phyloP scores from a whole-genome alignment of 92 coral and sea anemone genomes.

The Scolanthus callimorphus region DNA sequence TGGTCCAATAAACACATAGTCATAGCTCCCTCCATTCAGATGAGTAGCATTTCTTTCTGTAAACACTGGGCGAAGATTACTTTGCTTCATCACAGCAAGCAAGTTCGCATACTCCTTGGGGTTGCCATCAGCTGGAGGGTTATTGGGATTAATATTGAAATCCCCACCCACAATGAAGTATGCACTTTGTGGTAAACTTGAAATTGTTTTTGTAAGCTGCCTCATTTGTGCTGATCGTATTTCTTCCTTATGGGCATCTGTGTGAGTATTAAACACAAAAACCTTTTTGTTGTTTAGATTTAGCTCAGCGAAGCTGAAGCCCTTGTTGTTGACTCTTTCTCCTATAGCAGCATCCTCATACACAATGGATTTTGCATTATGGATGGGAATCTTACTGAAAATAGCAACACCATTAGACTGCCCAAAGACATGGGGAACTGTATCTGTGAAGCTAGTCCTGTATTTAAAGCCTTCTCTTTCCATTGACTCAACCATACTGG shows the following conservation, averaged over 20 bases:
- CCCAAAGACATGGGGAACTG: slow-evolving; percentile 51
- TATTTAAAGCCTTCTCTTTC: slow-evolving; percentile 48
- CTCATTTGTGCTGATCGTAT: slow-evolving; percentile 41
- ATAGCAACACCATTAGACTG: slow-evolving; percentile 61
- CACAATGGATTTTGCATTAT: slow-evolving; percentile 18
- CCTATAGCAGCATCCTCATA: slow-evolving; percentile 20
- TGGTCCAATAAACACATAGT: slow-evolving; percentile 50
- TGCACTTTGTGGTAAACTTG: slow-evolving; percentile 17
- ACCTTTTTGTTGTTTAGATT: slow-evolving; percentile 10
- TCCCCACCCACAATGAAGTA: slow-evolving; percentile 69
- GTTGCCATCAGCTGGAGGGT: slow-evolving; percentile 33
- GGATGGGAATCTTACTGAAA: slow-evolving; percentile 62
- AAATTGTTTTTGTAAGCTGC: slow-evolving; percentile 25
- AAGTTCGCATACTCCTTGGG: slow-evolving; percentile 29
- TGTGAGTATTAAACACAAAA: slow-evolving; percentile 53
- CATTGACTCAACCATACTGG: slow-evolving; percentile 46
- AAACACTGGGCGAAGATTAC: slow-evolving; percentile 35
- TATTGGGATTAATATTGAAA: slow-evolving; percentile 54
- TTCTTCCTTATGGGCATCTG: slow-evolving; percentile 46
- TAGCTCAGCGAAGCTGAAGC: slow-evolving; percentile 59
- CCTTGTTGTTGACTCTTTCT: slow-evolving; percentile 47
- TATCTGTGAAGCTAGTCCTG: slow-evolving; percentile 33
- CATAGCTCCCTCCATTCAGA: slow-evolving; percentile 40
- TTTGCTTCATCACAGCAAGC: slow-evolving; percentile 12
- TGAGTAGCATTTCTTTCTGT: slow-evolving; percentile 38